These are phyloP conservation scores for Cryptocephalus moraei DNA, from an alignment of 2,888 invertebrate genomes.

Conservation along the genomic window DNA sequence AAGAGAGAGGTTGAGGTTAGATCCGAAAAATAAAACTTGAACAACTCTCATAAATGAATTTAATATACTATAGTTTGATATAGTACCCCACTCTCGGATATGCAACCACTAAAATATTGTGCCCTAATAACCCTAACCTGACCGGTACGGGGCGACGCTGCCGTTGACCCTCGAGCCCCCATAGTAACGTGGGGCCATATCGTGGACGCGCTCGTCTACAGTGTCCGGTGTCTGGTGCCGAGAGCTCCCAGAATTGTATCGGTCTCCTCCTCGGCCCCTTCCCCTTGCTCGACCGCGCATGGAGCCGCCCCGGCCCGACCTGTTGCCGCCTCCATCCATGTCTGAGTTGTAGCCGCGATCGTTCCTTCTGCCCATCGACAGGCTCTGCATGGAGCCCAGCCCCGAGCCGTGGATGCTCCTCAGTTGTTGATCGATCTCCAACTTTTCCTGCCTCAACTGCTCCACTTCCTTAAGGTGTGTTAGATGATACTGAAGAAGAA, in stretches of 20 bases:
- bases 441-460: slow-evolving; percentile 85
- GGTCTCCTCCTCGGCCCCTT: slow-evolving; percentile 35
- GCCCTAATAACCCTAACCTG: no score
- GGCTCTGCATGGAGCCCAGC: slow-evolving; percentile 60
- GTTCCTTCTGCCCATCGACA: slow-evolving; percentile 49
- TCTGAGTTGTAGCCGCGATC: slow-evolving; percentile 53
- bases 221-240: slow-evolving; percentile 60
- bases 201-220: slow-evolving; percentile 50
- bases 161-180: slow-evolving; percentile 26
- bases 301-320: slow-evolving; percentile 37
- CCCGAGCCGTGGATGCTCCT: slow-evolving; percentile 62
- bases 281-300: slow-evolving; percentile 42
- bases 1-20: no score
- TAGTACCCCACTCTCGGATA: no score
- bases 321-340: slow-evolving; percentile 47
- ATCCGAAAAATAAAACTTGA: no score
- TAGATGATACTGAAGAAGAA: slow-evolving; percentile 92
- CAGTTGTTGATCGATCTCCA: slow-evolving; percentile 92
- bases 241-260: slow-evolving; percentile 47
- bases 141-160: slow-evolving; percentile 27
- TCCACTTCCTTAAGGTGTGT: slow-evolving; percentile 97
- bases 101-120: no score
- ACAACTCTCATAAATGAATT: no score
- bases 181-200: slow-evolving; percentile 31
- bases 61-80: no score